phyloP scores from a whole-genome alignment of 2,797 vertebrate genomes.

The Acridotheres tristis region DNA sequence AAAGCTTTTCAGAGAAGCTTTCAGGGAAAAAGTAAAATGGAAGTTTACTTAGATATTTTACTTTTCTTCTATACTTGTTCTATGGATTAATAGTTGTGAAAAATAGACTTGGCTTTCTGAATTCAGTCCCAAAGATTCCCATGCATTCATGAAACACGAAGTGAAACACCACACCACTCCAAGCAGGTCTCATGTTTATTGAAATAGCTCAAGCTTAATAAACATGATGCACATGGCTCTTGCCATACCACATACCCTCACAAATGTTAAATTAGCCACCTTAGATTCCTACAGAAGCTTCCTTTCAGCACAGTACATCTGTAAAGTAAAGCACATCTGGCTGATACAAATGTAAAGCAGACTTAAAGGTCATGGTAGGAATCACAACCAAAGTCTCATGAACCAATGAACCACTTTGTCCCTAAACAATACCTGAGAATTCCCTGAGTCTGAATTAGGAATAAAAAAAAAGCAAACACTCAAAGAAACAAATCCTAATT shows the following conservation, averaged over 20 bases:
- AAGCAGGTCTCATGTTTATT: constrained; percentile 35
- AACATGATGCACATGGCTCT: not conserved
- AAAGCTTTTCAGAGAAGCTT: not conserved
- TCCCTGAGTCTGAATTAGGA: constrained; percentile 31
- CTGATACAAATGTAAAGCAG: not conserved
- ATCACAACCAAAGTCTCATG: not conserved
- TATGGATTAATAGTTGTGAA: not conserved
- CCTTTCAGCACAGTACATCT: not conserved
- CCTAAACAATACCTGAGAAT: not conserved
- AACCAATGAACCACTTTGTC: not conserved
- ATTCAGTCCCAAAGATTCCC: not conserved
- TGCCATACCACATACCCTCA: not conserved
- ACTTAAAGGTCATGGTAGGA: not conserved
- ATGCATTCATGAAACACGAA: not conserved
- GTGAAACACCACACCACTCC: not conserved
- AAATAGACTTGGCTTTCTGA: not conserved
- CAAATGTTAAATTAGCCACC: not conserved
- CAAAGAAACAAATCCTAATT: not conserved
- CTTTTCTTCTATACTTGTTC: not conserved
- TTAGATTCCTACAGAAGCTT: not conserved
- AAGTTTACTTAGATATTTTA: not conserved
- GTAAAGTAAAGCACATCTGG: not conserved
- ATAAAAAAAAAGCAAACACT: not conserved
- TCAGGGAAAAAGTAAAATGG: not conserved
- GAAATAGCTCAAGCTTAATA: not conserved